Evolutionary conservation across 92 coral and sea anemone species (phyloP).

Genomic region (Palythoa grandiflora): DNA sequence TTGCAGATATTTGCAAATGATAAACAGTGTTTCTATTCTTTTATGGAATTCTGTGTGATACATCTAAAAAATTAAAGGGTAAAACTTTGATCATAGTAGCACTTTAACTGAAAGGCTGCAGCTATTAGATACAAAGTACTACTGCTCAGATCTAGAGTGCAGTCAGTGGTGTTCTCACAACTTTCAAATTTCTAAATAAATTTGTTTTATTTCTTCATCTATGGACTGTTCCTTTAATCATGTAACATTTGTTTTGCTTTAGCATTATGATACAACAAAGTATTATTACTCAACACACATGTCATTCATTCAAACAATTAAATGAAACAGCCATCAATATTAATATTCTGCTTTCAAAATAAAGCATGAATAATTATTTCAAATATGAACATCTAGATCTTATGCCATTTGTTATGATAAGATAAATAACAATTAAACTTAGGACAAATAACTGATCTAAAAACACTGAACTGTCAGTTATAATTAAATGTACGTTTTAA

Average conservation of each 20-base stretch:
- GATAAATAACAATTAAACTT: not conserved
- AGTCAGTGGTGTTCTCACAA: slow-evolving; percentile 6
- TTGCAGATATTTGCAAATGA: too few species aligned
- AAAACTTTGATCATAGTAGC: not conserved
- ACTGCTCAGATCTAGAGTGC: not conserved
- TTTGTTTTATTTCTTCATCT: not conserved
- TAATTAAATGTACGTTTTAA: not conserved
- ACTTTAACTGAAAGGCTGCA: not conserved
- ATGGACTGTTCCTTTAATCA: slow-evolving; percentile 20
- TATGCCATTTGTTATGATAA: not conserved
- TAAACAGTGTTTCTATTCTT: too few species aligned
- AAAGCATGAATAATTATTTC: slow-evolving; percentile 1
- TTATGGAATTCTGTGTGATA: too few species aligned
- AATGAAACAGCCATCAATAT: slow-evolving; percentile 8
- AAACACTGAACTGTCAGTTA: not conserved
- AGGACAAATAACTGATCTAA: slow-evolving; percentile 5
- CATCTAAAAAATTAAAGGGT: too few species aligned
- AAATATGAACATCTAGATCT: not conserved
- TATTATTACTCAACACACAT: slow-evolving; percentile 19
- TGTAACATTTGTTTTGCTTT: not conserved
- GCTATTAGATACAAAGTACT: not conserved
- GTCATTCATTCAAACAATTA: slow-evolving; percentile 15
- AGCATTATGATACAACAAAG: not conserved
- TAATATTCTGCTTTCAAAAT: not conserved
- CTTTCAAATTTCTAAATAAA: slow-evolving; percentile 23